phyloP scores from a whole-genome alignment of 1,140 invertebrate species.

The Ceratoteleas bidentatus region DNA sequence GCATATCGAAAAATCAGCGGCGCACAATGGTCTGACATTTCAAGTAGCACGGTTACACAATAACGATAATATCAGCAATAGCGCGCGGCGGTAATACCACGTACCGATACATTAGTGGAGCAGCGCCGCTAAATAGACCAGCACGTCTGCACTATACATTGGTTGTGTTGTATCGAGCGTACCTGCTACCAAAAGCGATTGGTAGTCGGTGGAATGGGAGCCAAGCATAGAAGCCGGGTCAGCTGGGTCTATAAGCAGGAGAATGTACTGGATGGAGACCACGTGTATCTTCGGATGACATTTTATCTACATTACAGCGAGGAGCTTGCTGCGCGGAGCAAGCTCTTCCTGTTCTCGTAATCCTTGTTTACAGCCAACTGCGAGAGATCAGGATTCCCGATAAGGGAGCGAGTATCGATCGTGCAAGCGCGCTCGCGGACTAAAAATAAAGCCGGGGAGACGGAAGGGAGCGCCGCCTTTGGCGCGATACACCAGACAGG shows the following conservation, averaged over 20 bases:
- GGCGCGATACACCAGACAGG: conserved; percentile 36
- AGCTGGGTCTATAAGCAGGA: conserved; percentile 49
- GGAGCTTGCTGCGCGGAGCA: conserved; percentile 59
- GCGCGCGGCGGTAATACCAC: conserved; percentile 19
- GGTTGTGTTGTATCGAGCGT: conserved; percentile 46
- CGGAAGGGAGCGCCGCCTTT: conserved; percentile 25
- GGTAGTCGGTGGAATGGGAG: conserved; percentile 36
- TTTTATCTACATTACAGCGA: conserved; percentile 62
- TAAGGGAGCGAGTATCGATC: conserved; percentile 65
- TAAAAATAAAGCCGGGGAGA: conserved; percentile 50
- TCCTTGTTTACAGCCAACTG: conserved; percentile 67
- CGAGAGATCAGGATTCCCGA: conserved; percentile 65
- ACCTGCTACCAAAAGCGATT: conserved; percentile 58
- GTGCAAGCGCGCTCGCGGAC: conserved; percentile 50
- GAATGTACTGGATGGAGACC: conserved; percentile 56
- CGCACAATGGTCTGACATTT: conserved; percentile 61
- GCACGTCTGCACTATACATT: conserved; percentile 38
- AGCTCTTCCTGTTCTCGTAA: conserved; percentile 67
- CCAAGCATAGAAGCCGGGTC: conserved; percentile 34
- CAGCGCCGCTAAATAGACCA: conserved; percentile 55
- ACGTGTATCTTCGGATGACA: conserved; percentile 58
- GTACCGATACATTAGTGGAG: conserved; percentile 51
- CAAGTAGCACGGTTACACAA: conserved; percentile 57
- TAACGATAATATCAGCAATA: conserved; percentile 54
- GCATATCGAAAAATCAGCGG: conserved; percentile 55